Conservation (phyloP, 2,888 invertebrate genomes). For the Danaus chrysippus region DNA sequence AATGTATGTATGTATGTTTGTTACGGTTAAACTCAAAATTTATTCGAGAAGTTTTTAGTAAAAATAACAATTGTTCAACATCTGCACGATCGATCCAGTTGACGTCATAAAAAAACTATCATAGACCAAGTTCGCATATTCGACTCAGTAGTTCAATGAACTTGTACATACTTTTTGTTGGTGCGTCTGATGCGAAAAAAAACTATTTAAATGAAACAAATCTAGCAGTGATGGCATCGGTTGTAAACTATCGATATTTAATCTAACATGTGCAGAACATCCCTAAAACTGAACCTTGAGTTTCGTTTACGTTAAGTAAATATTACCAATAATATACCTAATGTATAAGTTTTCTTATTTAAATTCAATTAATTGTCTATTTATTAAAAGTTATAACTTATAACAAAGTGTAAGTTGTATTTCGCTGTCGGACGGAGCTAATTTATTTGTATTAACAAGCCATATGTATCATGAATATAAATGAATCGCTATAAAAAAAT, state of each 20-base stretch:
- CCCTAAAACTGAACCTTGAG: conserved; percentile 28
- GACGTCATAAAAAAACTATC: conserved; percentile 68
- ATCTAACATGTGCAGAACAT: conserved; percentile 34
- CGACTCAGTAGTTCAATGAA: conserved; percentile 51
- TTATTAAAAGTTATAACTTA: neutral
- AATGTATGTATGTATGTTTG: neutral
- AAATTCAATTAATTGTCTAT: neutral
- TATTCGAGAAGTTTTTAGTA: neutral
- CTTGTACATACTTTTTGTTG: conserved; percentile 67
- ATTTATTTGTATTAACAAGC: conserved; percentile 71
- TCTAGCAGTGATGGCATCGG: conserved; percentile 19
- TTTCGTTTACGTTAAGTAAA: too few relatives aligned
- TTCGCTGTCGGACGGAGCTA: conserved; percentile 28
- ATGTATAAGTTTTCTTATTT: neutral
- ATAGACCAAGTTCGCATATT: conserved; percentile 73
- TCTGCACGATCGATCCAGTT: conserved; percentile 55
- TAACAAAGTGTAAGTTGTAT: too few relatives aligned
- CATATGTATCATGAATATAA: conserved; percentile 76
- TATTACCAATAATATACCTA: too few relatives aligned
- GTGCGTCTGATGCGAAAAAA: conserved; percentile 52
- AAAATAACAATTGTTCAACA: conserved; percentile 41
- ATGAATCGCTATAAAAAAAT: conserved; percentile 69
- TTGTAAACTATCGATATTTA: conserved; percentile 28
- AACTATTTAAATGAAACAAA: conserved; percentile 38
- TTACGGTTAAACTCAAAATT: too few relatives aligned